Evolutionary conservation across 2,797 vertebrate genomes (phyloP).

Genomic region (Cheirogaleus major): DNA sequence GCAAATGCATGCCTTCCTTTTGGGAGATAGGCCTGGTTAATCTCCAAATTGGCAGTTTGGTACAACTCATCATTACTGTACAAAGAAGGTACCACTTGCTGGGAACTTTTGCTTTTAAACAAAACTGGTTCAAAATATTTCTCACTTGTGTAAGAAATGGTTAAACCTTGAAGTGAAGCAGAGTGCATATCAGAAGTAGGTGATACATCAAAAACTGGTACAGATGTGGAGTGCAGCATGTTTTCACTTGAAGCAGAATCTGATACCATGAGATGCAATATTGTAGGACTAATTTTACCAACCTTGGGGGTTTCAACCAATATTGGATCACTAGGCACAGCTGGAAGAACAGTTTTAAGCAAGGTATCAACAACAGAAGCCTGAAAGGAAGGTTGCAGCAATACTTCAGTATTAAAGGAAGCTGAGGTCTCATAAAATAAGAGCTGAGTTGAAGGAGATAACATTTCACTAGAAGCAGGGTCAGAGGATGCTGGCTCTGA

Average conservation of each 20-base stretch:
- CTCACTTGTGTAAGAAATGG: slow-evolving; percentile 79
- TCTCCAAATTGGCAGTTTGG: slow-evolving; percentile 80
- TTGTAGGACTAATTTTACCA: slow-evolving; percentile 82
- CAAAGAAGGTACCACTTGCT: slow-evolving; percentile 80
- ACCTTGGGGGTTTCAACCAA: slow-evolving; percentile 82
- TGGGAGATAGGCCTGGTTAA: slow-evolving; percentile 67
- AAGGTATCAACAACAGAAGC: slow-evolving; percentile 81
- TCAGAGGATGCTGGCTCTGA: slow-evolving; percentile 83
- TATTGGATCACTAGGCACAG: slow-evolving; percentile 78
- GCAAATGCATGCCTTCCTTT: slow-evolving; percentile 68
- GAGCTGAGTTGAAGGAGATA: slow-evolving; percentile 82
- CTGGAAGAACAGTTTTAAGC: slow-evolving; percentile 79
- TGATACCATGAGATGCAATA: slow-evolving; percentile 78
- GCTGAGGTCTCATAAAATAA: slow-evolving; percentile 81
- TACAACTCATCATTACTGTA: slow-evolving; percentile 79
- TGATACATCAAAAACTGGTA: slow-evolving; percentile 66
- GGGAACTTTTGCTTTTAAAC: slow-evolving; percentile 80
- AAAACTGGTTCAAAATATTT: slow-evolving; percentile 81
- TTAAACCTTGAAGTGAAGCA: slow-evolving; percentile 80
- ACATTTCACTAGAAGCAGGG: slow-evolving; percentile 84
- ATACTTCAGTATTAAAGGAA: slow-evolving; percentile 83
- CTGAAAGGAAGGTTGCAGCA: slow-evolving; percentile 84
- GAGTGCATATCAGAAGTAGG: slow-evolving; percentile 78
- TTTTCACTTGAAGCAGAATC: slow-evolving; percentile 80
- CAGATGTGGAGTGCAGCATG: slow-evolving; percentile 76